Percentiles rank a stretch among this genome's conserved stretches.
These are phyloP conservation scores for Hippoglossus hippoglossus DNA, from an alignment of 2,797 vertebrate species.

Conservation along the genomic window DNA sequence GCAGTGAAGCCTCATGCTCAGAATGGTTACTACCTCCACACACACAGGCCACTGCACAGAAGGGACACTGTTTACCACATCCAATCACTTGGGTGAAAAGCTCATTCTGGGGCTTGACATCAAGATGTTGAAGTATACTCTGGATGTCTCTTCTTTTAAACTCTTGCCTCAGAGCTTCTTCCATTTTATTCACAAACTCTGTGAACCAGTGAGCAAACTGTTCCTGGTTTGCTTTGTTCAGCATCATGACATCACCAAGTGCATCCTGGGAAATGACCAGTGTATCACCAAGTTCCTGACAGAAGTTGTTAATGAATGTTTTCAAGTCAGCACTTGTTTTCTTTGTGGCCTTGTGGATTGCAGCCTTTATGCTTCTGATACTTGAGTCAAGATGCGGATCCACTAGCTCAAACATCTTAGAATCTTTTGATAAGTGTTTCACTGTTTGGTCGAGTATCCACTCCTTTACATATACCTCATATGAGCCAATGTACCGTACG, in stretches of 20 bases:
- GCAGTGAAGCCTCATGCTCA: constrained; percentile 64
- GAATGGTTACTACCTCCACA: constrained; percentile 55
- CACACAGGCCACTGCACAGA: constrained; percentile 75
- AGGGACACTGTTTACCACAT: constrained; percentile 80
- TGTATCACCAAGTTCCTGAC: constrained; percentile 60
- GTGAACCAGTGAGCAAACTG: constrained; percentile 65
- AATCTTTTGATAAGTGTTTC: constrained; percentile 9
- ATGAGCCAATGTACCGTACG: neutral
- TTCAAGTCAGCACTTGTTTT: constrained; percentile 9
- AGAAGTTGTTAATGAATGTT: constrained; percentile 64
- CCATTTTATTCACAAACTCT: constrained; percentile 49
- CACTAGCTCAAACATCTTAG: constrained; percentile 29
- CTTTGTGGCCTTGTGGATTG: constrained; percentile 46
- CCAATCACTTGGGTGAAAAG: constrained; percentile 73
- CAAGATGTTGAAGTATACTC: constrained; percentile 8
- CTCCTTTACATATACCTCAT: constrained; percentile 46
- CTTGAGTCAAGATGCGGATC: constrained; percentile 21
- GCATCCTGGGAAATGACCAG: constrained; percentile 66
- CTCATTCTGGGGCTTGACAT: constrained; percentile 65
- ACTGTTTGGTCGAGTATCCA: constrained; percentile 49
- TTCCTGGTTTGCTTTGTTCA: constrained; percentile 58
- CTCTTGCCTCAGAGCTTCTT: constrained; percentile 1
- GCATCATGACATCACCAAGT: constrained; percentile 53
- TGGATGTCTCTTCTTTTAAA: neutral
- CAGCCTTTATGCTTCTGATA: constrained; percentile 46